Evolutionary conservation across 2,797 vertebrate species (phyloP), one percentile per base, ranked within the genome.

Genomic region (Valencia hispanica): DNA sequence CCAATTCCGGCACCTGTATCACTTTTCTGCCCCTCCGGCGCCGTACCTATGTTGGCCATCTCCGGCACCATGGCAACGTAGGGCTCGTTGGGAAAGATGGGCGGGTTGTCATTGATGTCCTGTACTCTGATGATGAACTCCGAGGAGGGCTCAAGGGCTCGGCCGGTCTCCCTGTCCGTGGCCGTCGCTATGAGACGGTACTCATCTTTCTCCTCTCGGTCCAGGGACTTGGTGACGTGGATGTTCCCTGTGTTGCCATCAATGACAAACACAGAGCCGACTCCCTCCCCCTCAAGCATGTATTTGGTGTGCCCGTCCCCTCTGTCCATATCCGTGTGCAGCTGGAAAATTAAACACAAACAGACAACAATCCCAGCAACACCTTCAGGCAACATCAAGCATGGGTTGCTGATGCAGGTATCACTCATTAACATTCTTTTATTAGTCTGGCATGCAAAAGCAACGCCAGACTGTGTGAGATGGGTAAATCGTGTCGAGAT

Each of bases 71-170:
- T 95, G 87, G 96, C 96, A 17, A 94, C 91, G 80, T 97, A 97
- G 36, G 95, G 95, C n/a, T 95, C 95, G 0, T 86, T 86, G 65
- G 94, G 92, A 85, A 97, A 97, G 88, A 97, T 47, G 1, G 97
- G 97, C 0, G 96, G 96, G 84, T 97, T 97, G 94, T 97, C 97
- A n/a, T 97, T 97, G 90, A 97, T 97, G 94, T 97, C 96, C 85
- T 97, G 96, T 81, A 97, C 96, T 68, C 96, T 92, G 93, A 97
- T 96, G 92, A 97, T 94, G 90, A 97, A 97, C 91, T 96, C 93
- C 0, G 97, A 97, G 0, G 96, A 96, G 0, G 96, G 96, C 87
- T 97, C 97, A 83, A 97, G 91, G 63, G 97, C 96, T 12, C 88
- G 94, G 78, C 96, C 96, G 0, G 96, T 96, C 70, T 94, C 93